phyloP scores from a whole-genome alignment of 2,888 invertebrate genomes.

The Eledona agricola region DNA sequence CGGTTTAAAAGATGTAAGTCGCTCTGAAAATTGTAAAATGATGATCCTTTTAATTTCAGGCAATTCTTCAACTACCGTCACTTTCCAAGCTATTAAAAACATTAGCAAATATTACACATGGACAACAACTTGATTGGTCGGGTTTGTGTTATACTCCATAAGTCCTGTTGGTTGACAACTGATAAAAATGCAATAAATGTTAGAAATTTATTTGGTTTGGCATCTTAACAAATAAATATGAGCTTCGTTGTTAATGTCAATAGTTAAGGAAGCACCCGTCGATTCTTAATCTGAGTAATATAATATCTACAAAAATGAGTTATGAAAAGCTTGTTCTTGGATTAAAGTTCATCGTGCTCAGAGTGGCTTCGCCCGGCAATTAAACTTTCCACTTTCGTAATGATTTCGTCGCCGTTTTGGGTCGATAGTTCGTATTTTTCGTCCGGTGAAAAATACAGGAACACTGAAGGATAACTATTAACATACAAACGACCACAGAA shows the following conservation, averaged over 20 bases:
- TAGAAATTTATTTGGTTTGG: no score
- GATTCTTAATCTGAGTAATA: no score
- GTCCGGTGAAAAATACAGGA: constrained; percentile 61
- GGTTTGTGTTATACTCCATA: no score
- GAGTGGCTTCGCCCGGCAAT: constrained; percentile 38
- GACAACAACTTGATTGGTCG: no score
- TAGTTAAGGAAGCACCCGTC: no score
- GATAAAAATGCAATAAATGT: no score
- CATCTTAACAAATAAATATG: constrained; percentile 1
- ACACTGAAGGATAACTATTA: constrained; percentile 69
- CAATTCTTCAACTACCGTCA: no score
- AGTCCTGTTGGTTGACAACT: no score
- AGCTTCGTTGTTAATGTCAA: constrained; percentile 5
- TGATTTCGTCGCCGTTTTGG: constrained; percentile 42
- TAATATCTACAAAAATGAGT: no score
- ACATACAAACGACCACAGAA: constrained; percentile 67
- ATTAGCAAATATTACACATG: no score
- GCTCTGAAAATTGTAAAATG: background rate
- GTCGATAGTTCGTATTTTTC: constrained; percentile 51
- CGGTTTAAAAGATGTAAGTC: constrained; percentile 34
- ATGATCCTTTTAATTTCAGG: constrained; percentile 25
- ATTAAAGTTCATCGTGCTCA: constrained; percentile 47
- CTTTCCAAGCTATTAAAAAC: no score
- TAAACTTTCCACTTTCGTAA: constrained; percentile 42
- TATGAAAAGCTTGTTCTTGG: no score